phyloP scores from a whole-genome alignment of 2,888 invertebrate genomes.

The Drosophila emarginata region DNA sequence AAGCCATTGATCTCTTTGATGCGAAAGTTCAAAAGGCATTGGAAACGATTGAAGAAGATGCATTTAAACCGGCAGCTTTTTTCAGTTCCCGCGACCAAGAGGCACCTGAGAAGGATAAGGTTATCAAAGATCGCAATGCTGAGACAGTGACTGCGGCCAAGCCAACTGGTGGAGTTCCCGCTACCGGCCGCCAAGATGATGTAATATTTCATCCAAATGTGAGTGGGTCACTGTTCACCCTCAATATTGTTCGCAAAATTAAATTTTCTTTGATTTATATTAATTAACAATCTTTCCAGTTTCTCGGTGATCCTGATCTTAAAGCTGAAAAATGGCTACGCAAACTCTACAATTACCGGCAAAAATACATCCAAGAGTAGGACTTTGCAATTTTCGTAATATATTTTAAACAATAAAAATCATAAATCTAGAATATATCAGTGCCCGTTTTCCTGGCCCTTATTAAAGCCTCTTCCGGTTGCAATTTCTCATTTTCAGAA shows the following conservation, averaged over 20 bases:
- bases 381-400: slow-evolving; percentile 25
- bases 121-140: slow-evolving; percentile 88
- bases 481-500: slow-evolving; percentile 87
- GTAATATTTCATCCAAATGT: slow-evolving; percentile 87
- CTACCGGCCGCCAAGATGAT: slow-evolving; percentile 84
- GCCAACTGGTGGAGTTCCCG: slow-evolving; percentile 70
- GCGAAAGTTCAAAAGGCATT: slow-evolving; percentile 83
- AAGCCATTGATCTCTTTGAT: slow-evolving; percentile 70
- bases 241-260: background rate
- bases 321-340: slow-evolving; percentile 90
- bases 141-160: slow-evolving; percentile 87
- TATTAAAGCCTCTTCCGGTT: slow-evolving; percentile 87
- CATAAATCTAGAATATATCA: slow-evolving; percentile 87
- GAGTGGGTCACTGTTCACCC: slow-evolving; percentile 75
- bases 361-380: slow-evolving; percentile 85
- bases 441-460: slow-evolving; percentile 89
- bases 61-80: slow-evolving; percentile 86
- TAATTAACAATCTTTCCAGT: slow-evolving; percentile 82
- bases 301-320: slow-evolving; percentile 87
- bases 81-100: slow-evolving; percentile 85
- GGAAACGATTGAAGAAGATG: slow-evolving; percentile 88
- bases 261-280: background rate
- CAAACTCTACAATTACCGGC: slow-evolving; percentile 86
- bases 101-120: slow-evolving; percentile 83
- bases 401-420: slow-evolving; percentile 52